Conservation (phyloP, 2,113 vertebrate genomes). For the Passerina amoena region DNA sequence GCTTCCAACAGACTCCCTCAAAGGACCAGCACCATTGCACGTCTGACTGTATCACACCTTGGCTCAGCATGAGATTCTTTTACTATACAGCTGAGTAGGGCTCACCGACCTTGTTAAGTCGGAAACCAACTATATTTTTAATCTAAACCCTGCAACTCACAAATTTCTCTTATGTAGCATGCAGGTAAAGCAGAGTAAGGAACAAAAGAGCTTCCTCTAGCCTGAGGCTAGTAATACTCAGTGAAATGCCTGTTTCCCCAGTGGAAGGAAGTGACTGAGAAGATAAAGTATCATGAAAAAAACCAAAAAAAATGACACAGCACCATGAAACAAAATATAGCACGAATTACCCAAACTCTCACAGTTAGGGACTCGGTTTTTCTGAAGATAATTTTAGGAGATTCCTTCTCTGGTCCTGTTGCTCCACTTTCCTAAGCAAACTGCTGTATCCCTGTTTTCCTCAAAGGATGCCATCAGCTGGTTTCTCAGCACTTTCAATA, state of each 20-base stretch:
- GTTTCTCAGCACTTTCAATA: not conserved
- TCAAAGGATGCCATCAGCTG: not conserved
- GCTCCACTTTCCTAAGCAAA: not conserved
- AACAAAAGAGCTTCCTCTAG: not conserved
- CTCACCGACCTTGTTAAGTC: not conserved
- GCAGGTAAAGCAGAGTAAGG: not conserved
- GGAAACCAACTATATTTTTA: not conserved
- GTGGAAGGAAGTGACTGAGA: not conserved
- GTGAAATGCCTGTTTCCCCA: not conserved
- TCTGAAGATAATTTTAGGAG: not conserved
- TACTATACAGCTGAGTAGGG: not conserved
- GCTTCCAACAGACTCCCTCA: not conserved
- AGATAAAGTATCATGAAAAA: not conserved
- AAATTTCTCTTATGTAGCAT: not conserved
- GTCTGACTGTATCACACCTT: fast-evolving
- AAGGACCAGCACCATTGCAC: not conserved
- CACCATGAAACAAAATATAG: not conserved
- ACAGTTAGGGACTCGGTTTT: not conserved
- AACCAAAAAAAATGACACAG: not conserved
- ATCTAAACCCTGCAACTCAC: not conserved
- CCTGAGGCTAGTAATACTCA: not conserved
- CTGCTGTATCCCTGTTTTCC: not conserved
- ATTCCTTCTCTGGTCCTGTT: not conserved
- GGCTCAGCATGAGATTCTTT: not conserved
- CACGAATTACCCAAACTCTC: not conserved